Base-by-base conservation (phyloP, 2,888 invertebrate species). In the Torymus texanus region DNA sequence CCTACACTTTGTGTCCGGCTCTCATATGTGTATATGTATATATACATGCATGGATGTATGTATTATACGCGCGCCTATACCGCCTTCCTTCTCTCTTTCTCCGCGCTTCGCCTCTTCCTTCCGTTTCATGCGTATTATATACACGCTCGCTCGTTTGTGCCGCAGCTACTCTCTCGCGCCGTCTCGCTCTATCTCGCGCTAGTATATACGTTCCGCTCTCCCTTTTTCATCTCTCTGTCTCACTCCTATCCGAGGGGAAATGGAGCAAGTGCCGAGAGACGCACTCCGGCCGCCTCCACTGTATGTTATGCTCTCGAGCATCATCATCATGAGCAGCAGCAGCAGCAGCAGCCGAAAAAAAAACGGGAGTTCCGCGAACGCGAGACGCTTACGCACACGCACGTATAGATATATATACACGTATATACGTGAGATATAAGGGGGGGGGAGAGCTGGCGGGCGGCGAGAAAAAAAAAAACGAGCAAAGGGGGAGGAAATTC, bases 401-500 rank as follows among this genome's bases (percentile, higher is more conserved):
- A 41, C 8, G 41, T 21, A 21, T 8, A 41, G 0, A 41, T 8
- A 8, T 8, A 41, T 8, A 41, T 8, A 8, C 41, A 41, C 10
- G 8, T 8, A 41, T 41, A 8, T 41, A 41, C 41, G 41, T 8
- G 8, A 41, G 41, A 41, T 41, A 41, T 41, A 41, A 41, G 41
- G 8, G 41, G 41, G 8, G 41, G 41, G 24, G 24, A 24, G 16
- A 18, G 59, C 21, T 21, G 12, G 29, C 55, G 16, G 13, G n/a
- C 51, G 51, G 14, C 14, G 18, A n/a, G 53, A 14, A n/a, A 29
- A 67, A n/a, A 77, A 71, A 71, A 73, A 73, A 56, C 59, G 66
- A 75, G 62, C 24, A 62, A 66, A 72, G 62, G 41, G 79, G 75
- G 75, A 75, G 75, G 61, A 72, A 75, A 79, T 79, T 79, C 75